Evolutionary conservation across 2,113 vertebrate genomes (phyloP).

Genomic region (Colossoma macropomum): DNA sequence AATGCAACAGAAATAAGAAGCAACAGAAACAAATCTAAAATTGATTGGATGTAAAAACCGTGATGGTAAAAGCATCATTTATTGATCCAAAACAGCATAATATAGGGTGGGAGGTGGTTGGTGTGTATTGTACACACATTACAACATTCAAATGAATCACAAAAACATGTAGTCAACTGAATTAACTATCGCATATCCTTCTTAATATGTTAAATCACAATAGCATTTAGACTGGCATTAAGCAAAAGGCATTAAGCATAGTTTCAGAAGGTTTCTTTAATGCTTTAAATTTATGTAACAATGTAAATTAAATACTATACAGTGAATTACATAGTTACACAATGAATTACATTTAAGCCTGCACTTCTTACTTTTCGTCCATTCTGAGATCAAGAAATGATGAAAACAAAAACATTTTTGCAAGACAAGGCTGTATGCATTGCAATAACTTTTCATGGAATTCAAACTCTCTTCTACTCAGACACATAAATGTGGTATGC

Average conservation of each 20-base stretch:
- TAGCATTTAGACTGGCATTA: not conserved
- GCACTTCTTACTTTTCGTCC: too few species aligned
- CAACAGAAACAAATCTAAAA: not conserved
- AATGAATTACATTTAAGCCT: too few species aligned
- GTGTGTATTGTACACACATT: not conserved
- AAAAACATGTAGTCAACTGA: not conserved
- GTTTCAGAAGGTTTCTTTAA: too few species aligned
- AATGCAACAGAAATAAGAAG: too few species aligned
- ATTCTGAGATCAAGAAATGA: not conserved
- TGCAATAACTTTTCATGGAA: too few species aligned
- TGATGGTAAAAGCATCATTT: not conserved
- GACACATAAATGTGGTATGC: too few species aligned
- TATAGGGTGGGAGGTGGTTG: not conserved
- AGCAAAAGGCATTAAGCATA: not conserved
- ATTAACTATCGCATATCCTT: not conserved
- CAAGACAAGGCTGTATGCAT: too few species aligned
- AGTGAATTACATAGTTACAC: too few species aligned
- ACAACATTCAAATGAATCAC: not conserved
- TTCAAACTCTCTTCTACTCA: too few species aligned
- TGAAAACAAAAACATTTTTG: not conserved
- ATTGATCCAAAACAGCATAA: not conserved
- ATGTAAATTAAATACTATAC: too few species aligned
- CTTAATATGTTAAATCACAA: not conserved
- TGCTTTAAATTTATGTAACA: too few species aligned
- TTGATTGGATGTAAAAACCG: not conserved